phyloP scores from a whole-genome alignment of 2,113 vertebrate genomes.

The Plotosus lineatus region DNA sequence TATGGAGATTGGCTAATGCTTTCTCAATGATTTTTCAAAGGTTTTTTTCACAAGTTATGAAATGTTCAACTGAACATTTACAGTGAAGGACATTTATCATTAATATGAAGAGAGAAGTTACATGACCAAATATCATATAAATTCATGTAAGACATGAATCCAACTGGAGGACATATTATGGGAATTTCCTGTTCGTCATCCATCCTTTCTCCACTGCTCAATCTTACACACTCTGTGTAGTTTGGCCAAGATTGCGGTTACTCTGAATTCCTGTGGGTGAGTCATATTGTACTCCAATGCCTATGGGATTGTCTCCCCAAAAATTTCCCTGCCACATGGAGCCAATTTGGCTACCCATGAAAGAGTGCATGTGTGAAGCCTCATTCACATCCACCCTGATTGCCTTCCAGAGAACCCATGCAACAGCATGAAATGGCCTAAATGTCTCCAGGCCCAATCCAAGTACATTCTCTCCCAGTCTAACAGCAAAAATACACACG shows the following conservation, averaged over 20 bases:
- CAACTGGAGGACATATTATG: constrained; percentile 24
- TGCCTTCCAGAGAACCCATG: constrained; percentile 57
- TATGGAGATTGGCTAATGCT: no score
- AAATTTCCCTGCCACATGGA: constrained; percentile 58
- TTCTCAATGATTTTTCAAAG: neutral
- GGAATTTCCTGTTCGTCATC: constrained; percentile 48
- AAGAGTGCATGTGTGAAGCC: constrained; percentile 49
- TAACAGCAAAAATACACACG: constrained; percentile 25
- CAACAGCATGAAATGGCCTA: constrained; percentile 60
- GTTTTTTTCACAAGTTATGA: no score
- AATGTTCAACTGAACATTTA: neutral
- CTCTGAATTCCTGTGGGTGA: constrained; percentile 67
- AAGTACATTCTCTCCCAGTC: constrained; percentile 15
- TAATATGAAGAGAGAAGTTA: neutral
- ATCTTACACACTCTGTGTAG: constrained; percentile 49
- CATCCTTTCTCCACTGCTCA: constrained; percentile 30
- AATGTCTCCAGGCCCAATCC: constrained; percentile 25
- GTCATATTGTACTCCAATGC: constrained; percentile 60
- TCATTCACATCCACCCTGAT: constrained; percentile 55
- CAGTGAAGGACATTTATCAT: neutral
- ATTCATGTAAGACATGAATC: constrained; percentile 32
- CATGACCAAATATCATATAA: neutral
- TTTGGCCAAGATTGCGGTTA: constrained; percentile 58
- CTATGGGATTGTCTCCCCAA: constrained; percentile 63
- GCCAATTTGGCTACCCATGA: constrained; percentile 62